Percentiles rank a stretch among this genome's conserved stretches.
Evolutionary conservation across 2,797 vertebrate genomes (phyloP).

Genomic region (Sebastes cheni): DNA sequence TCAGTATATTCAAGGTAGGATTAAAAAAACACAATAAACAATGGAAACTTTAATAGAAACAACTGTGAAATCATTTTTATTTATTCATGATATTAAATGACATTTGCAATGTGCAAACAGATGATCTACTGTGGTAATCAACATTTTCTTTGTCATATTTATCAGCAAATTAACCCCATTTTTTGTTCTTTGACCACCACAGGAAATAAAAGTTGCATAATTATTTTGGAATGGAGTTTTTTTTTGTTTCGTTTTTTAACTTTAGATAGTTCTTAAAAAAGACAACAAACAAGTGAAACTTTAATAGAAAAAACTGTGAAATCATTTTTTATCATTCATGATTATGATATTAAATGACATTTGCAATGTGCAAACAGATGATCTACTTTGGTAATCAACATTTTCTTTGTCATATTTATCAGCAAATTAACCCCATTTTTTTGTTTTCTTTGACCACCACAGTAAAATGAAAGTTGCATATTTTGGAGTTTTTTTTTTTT

Average conservation of each 20-base stretch:
- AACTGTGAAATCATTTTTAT: too few relatives aligned
- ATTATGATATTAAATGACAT: background rate
- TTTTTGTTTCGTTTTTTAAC: too few relatives aligned
- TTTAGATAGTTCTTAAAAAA: background rate
- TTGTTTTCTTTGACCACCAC: background rate
- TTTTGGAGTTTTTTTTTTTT: background rate
- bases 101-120: too few relatives aligned
- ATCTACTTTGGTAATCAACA: accelerated
- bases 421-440: background rate
- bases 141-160: too few relatives aligned
- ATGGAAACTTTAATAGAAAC: background rate
- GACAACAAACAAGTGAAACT: background rate
- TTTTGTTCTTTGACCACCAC: too few relatives aligned
- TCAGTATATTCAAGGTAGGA: too few relatives aligned
- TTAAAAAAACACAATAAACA: too few relatives aligned
- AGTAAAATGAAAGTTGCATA: background rate
- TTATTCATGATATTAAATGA: too few relatives aligned
- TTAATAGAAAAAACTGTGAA: background rate
- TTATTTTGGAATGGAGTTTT: too few relatives aligned
- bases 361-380: background rate
- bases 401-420: background rate
- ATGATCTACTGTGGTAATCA: too few relatives aligned
- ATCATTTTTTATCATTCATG: background rate
- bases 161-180: too few relatives aligned
- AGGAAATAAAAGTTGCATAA: too few relatives aligned